These are phyloP conservation scores for Pteronura brasiliensis DNA, from an alignment of 2,113 vertebrate species.

Conservation along the genomic window DNA sequence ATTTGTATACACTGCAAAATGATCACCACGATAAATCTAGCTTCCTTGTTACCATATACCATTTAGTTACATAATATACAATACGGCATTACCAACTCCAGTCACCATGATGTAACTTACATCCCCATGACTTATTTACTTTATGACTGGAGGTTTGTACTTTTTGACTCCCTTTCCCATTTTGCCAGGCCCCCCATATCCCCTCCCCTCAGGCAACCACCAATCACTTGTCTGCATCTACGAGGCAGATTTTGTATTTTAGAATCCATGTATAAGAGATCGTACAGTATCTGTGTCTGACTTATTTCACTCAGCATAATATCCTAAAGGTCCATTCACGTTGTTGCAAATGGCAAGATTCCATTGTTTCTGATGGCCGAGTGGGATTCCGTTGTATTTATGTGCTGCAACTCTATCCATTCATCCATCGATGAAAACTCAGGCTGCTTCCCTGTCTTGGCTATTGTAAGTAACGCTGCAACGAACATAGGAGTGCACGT, in stretches of 20 bases:
- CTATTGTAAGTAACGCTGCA: background rate
- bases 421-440: background rate
- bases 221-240: background rate
- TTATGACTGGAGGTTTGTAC: background rate
- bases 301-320: background rate
- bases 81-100: too few species aligned
- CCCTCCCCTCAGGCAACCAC: background rate
- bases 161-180: background rate
- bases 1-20: background rate
- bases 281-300: background rate
- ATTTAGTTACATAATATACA: background rate
- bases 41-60: background rate
- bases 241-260: background rate
- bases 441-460: background rate
- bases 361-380: background rate
- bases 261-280: background rate
- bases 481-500: background rate
- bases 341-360: background rate
- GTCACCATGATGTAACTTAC: background rate
- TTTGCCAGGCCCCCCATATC: too few species aligned
- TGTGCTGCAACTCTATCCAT: background rate
- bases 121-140: background rate
- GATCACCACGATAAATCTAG: background rate
- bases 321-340: background rate
- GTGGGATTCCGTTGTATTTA: background rate